Conservation (phyloP, 2,797 vertebrate species). For the Distichodus sexfasciatus region DNA sequence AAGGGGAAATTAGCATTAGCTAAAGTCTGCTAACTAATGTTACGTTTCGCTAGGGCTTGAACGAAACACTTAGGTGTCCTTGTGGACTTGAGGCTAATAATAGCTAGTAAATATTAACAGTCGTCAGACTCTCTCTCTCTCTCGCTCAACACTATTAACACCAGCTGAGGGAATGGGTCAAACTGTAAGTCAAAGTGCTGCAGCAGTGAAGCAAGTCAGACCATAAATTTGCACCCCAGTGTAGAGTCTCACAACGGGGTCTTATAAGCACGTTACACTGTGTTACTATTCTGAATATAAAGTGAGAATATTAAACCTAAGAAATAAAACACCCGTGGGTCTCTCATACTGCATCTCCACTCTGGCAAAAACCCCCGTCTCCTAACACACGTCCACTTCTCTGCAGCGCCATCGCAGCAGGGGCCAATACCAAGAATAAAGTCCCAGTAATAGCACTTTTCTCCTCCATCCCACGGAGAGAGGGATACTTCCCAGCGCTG, state of each 20-base stretch:
- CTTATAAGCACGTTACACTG: background rate
- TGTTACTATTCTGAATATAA: slow-evolving; percentile 1
- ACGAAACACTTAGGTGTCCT: too few relatives aligned
- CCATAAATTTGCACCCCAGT: slow-evolving; percentile 7
- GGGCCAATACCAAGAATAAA: background rate
- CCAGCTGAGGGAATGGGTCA: background rate
- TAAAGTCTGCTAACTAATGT: too few relatives aligned
- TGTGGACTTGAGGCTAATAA: too few relatives aligned
- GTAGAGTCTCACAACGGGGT: background rate
- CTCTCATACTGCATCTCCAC: background rate
- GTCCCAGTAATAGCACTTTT: slow-evolving; percentile 6
- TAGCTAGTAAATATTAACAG: too few relatives aligned
- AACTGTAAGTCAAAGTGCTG: too few relatives aligned
- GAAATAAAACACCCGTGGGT: slow-evolving; percentile 8
- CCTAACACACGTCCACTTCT: background rate
- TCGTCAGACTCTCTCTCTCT: too few relatives aligned
- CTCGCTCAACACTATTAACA: too few relatives aligned
- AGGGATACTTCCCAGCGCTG: slow-evolving; percentile 15
- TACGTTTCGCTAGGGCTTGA: too few relatives aligned
- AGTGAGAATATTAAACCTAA: background rate
- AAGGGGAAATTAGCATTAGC: too few relatives aligned
- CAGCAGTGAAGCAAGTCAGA: background rate
- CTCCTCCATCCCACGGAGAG: slow-evolving; percentile 28
- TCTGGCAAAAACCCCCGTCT: background rate
- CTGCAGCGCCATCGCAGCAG: slow-evolving; percentile 7